Percentiles rank a stretch among this genome's conserved stretches.
Conservation (phyloP, 2,113 vertebrate species). For the Alligator sinensis region DNA sequence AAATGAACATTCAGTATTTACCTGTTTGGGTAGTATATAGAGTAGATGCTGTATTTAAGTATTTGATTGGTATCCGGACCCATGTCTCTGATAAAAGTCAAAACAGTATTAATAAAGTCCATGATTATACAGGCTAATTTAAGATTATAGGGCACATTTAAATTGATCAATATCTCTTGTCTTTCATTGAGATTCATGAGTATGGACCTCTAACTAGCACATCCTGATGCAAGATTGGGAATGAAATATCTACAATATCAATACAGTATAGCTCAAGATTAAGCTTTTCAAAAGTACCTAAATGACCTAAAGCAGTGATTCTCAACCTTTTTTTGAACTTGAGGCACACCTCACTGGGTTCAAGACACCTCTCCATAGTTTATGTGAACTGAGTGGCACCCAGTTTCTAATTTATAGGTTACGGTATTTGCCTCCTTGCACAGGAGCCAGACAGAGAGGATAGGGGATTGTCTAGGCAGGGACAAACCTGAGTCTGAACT, state of each 20-base stretch:
- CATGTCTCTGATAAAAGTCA: background rate
- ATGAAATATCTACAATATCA: background rate
- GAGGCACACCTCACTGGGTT: too few relatives aligned
- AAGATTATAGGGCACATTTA: background rate
- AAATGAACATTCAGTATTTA: conserved; percentile 7
- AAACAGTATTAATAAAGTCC: background rate
- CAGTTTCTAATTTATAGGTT: too few relatives aligned
- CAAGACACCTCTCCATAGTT: too few relatives aligned
- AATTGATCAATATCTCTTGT: background rate
- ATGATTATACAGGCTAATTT: background rate
- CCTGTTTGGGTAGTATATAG: background rate
- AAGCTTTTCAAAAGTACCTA: background rate
- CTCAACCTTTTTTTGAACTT: too few relatives aligned
- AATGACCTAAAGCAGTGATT: background rate
- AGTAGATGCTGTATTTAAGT: background rate
- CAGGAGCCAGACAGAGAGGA: too few relatives aligned
- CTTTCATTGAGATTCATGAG: background rate
- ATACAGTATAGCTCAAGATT: background rate
- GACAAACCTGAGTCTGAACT: too few relatives aligned
- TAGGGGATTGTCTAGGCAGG: too few relatives aligned
- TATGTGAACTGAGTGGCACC: too few relatives aligned
- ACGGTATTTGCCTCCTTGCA: too few relatives aligned
- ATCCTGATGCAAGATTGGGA: background rate
- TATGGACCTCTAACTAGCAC: background rate
- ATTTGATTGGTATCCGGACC: background rate